Percentiles rank a stretch among this genome's conserved stretches.
Evolutionary conservation across 1,140 invertebrate species (phyloP).

Genomic region (Musca vetustissima): DNA sequence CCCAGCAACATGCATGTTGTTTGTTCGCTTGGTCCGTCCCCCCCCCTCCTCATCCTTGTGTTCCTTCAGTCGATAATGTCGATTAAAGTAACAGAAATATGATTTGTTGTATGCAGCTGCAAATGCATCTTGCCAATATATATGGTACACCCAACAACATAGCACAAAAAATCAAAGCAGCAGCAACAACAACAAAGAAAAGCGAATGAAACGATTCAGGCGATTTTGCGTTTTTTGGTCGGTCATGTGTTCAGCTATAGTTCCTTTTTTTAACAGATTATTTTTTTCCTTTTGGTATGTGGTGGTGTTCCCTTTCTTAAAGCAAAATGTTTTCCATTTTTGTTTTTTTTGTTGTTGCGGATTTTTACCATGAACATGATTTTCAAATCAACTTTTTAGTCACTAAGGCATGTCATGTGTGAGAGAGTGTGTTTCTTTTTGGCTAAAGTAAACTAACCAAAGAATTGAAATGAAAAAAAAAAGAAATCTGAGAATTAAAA

Average conservation of each 20-base stretch:
- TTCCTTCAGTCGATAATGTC: slow-evolving; percentile 12
- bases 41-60: too few relatives aligned
- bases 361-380: slow-evolving; percentile 21
- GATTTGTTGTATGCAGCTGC: slow-evolving; percentile 23
- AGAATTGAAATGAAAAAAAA: too few relatives aligned
- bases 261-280: neutral
- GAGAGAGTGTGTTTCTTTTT: too few relatives aligned
- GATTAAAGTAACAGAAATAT: slow-evolving; percentile 21
- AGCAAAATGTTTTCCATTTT: neutral
- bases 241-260: neutral
- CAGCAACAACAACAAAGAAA: too few relatives aligned
- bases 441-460: too few relatives aligned
- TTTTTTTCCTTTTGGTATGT: slow-evolving; percentile 7
- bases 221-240: neutral
- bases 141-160: too few relatives aligned
- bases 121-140: slow-evolving; percentile 15
- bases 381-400: slow-evolving; percentile 21
- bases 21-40: too few relatives aligned
- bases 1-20: slow-evolving; percentile 5
- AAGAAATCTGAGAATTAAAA: too few relatives aligned
- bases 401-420: slow-evolving; percentile 10
- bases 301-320: too few relatives aligned
- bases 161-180: neutral
- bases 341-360: too few relatives aligned
- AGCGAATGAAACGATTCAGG: neutral